phyloP scores from a whole-genome alignment of 2,888 invertebrate species.

The Eristalinus sepulchralis region DNA sequence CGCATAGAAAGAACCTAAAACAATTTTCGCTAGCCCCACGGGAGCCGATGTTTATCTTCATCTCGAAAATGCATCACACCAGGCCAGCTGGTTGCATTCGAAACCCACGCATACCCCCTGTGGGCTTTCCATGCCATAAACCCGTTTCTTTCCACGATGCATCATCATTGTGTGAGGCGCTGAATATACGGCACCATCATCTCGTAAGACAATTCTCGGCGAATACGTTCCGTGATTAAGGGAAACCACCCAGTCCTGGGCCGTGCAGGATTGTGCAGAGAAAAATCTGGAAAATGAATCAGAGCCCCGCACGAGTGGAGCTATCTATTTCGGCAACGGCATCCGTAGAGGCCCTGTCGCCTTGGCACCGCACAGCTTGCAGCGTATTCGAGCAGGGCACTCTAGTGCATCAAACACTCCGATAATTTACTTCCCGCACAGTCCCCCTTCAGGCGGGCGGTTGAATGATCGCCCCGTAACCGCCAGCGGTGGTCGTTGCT shows the following conservation, averaged over 20 bases:
- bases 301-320: constrained; percentile 5
- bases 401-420: constrained; percentile 35
- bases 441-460: neutral
- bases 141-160: constrained; percentile 41
- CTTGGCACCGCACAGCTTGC: constrained; percentile 2
- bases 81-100: neutral
- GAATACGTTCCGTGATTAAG: constrained; percentile 14
- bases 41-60: constrained; percentile 27
- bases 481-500: constrained; percentile 47
- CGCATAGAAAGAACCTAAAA: constrained; percentile 2
- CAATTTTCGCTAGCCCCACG: constrained; percentile 3
- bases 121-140: constrained; percentile 23
- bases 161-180: constrained; percentile 25
- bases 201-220: constrained; percentile 55
- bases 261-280: neutral
- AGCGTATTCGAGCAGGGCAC: constrained; percentile 17
- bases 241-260: neutral
- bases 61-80: constrained; percentile 29
- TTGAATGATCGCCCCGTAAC: neutral
- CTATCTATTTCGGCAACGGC: constrained; percentile 29
- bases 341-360: constrained; percentile 16
- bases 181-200: constrained; percentile 53
- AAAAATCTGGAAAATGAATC: constrained; percentile 52
- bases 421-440: constrained; percentile 41
- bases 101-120: constrained; percentile 5